Conservation (phyloP, 2,113 vertebrate genomes). For the Ascaphus truei region DNA sequence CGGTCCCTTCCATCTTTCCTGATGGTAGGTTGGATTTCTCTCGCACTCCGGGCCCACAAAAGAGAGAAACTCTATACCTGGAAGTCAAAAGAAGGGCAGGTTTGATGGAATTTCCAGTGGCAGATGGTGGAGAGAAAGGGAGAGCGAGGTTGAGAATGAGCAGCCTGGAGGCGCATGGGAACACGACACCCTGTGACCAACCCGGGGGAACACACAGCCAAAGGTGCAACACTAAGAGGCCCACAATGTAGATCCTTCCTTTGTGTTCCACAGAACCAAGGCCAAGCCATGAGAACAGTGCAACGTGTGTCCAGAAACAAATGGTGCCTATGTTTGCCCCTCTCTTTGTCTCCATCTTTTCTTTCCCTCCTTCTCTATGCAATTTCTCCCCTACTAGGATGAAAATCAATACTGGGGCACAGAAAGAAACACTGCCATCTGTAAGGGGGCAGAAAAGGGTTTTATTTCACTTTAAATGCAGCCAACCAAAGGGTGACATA, state of each 20-base stretch:
- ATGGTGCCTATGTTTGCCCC: slow-evolving; percentile 22
- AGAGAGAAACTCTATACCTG: slow-evolving; percentile 43
- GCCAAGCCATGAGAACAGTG: slow-evolving; percentile 31
- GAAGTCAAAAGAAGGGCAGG: slow-evolving; percentile 5
- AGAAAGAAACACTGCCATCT: slow-evolving; percentile 8
- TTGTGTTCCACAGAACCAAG: slow-evolving; percentile 29
- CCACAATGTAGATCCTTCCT: slow-evolving; percentile 15
- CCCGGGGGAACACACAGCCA: neutral
- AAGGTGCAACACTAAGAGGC: slow-evolving; percentile 35
- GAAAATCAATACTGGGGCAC: slow-evolving; percentile 7
- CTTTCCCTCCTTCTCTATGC: slow-evolving; percentile 1
- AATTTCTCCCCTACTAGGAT: neutral
- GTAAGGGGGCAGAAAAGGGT: slow-evolving; percentile 3
- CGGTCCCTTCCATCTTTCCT: slow-evolving; percentile 17
- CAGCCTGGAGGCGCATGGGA: slow-evolving; percentile 42
- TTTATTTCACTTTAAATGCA: slow-evolving; percentile 28
- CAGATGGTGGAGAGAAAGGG: slow-evolving; percentile 52
- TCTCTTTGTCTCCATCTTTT: slow-evolving; percentile 26
- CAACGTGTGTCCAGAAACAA: fast-evolving
- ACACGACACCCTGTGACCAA: slow-evolving; percentile 38
- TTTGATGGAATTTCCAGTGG: slow-evolving; percentile 40
- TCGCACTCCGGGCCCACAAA: slow-evolving; percentile 6
- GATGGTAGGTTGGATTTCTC: slow-evolving; percentile 37
- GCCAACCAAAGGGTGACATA: neutral
- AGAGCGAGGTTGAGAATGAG: neutral